A percentile compares a stretch with the other conserved stretches of the same genome.
These are phyloP conservation scores for Galaxea fascicularis DNA, from an alignment of 92 coral and sea anemone genomes.

Conservation along the genomic window DNA sequence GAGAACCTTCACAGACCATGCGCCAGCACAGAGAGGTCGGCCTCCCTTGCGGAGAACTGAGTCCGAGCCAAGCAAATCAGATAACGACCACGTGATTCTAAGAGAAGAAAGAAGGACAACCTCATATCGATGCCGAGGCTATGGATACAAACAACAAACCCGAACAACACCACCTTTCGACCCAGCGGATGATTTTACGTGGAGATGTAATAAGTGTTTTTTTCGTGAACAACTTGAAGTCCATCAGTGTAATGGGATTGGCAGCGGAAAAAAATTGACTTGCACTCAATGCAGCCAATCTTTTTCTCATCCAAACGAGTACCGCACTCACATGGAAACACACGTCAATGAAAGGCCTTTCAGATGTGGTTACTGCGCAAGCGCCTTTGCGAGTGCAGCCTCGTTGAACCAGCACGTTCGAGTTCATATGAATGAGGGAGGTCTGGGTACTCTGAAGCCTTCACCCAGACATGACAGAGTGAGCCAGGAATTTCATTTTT, in stretches of 20 bases:
- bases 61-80: constrained; percentile 73
- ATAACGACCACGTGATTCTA: constrained; percentile 42
- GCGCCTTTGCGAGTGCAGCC: constrained; percentile 91
- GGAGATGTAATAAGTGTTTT: constrained; percentile 95
- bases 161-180: constrained; percentile 62
- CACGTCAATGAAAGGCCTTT: constrained; percentile 97
- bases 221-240: constrained; percentile 86
- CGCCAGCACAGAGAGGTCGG: constrained; percentile 89
- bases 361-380: constrained; percentile 94
- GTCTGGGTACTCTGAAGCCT: constrained; percentile 37
- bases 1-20: constrained; percentile 74
- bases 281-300: constrained; percentile 93
- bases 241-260: constrained; percentile 86
- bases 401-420: constrained; percentile 94
- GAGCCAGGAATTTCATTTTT: constrained; percentile 69
- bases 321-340: constrained; percentile 92
- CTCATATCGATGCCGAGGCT: constrained; percentile 86
- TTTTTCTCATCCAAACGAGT: constrained; percentile 88
- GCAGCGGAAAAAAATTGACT: constrained; percentile 74
- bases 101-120: constrained; percentile 79
- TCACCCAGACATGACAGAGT: constrained; percentile 72
- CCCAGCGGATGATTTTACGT: constrained; percentile 80
- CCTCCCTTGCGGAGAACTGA: constrained; percentile 81
- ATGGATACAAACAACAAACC: constrained; percentile 52
- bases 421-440: constrained; percentile 86